These are phyloP conservation scores for Whitmania pigra DNA, from an alignment of 1,140 invertebrate genomes.

Conservation along the genomic window DNA sequence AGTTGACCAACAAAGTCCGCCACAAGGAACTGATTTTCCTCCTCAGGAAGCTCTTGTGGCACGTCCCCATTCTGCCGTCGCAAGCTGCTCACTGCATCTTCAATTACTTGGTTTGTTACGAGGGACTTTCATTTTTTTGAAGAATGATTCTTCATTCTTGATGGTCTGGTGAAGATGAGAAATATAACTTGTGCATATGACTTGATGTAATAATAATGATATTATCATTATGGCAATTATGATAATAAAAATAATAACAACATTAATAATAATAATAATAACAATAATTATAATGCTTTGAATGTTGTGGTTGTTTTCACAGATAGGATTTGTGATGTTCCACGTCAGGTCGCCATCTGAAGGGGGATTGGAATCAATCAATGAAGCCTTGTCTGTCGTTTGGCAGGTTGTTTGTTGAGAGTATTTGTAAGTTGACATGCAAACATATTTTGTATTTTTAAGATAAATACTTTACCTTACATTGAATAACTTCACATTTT, in stretches of 20 bases:
- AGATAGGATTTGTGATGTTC: conserved; percentile 95
- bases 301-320: conserved; percentile 23
- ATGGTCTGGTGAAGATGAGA: too few species aligned
- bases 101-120: conserved; percentile 70
- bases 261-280: too few species aligned
- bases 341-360: conserved; percentile 89
- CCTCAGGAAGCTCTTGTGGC: conserved; percentile 77
- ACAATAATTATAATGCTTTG: too few species aligned
- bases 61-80: conserved; percentile 80
- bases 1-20: conserved; percentile 75
- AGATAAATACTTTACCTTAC: too few species aligned
- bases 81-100: conserved; percentile 96
- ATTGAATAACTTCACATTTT: too few species aligned
- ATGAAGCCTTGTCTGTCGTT: conserved; percentile 77
- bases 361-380: conserved; percentile 79
- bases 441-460: too few species aligned
- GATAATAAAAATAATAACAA: too few species aligned
- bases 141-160: too few species aligned
- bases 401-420: conserved; percentile 71
- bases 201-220: too few species aligned
- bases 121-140: neutral
- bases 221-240: too few species aligned
- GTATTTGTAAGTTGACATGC: neutral
- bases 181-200: too few species aligned
- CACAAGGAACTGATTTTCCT: conserved; percentile 85